Evolutionary conservation across 2,797 vertebrate genomes (phyloP), one percentile per base, ranked within the genome.

Genomic region (Spinus pinus): DNA sequence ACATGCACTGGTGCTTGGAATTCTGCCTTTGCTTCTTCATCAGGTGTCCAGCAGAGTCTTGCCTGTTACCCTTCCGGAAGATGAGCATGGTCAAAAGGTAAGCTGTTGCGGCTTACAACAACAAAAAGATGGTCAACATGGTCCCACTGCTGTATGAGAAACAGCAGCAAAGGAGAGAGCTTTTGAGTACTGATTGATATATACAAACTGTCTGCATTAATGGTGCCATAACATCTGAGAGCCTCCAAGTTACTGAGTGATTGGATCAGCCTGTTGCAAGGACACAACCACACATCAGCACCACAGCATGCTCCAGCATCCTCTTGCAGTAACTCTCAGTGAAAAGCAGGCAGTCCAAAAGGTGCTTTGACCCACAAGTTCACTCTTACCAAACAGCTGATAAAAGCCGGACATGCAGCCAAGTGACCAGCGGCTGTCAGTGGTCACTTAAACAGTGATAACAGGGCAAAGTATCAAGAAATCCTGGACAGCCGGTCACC

Each of bases 381-480:
- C 39, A 7, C 27, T 42, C 20, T 1, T 9, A 53, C 5, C n/a
- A 66, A 66, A 61, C 13, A 57, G 14, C 27, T 47, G 35, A 42
- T 42, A 50, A 5, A 28, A 77, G 51, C 9, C 3, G 9, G 41
- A 41, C 0, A 0, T 11, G 10, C 39, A 46, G 44, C 23, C 51
- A 41, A 20, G 54, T 13, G 14, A 30, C 16, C 42, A 61, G 67
- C 39, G 82, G 37, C n/a, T 65, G 27, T 12, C 51, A 66, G 53
- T 5, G 13, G 49, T 62, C 77, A 72, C 53, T 42, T 44, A 14
- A 71, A 35, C 15, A 41, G 28, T 15, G 22, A 6, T 35, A 58
- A 77, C 1, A 60, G n/a, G 30, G 13, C 39, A 60, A 1, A 80
- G 8, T 8, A 67, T 30, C 33, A 77, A 47, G 33, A 78, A 80